Evolutionary conservation across 2,888 invertebrate species (phyloP).

Genomic region (Amiota communis): DNA sequence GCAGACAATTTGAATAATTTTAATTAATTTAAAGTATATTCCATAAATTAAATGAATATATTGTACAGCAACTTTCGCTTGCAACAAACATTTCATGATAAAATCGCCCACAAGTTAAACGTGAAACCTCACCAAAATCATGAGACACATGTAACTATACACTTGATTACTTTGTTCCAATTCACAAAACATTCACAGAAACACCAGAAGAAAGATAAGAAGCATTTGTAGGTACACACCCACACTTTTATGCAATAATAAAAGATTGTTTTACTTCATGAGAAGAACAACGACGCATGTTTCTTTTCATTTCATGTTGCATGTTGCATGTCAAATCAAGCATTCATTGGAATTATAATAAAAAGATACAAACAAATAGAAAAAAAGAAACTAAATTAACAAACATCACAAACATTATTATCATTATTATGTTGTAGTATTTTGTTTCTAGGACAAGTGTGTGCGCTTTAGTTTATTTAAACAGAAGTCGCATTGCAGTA

Average conservation of each 20-base stretch:
- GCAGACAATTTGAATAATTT: slow-evolving; percentile 45
- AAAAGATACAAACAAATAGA: background rate
- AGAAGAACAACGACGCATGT: background rate
- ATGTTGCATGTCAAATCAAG: slow-evolving; percentile 19
- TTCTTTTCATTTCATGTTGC: slow-evolving; percentile 2
- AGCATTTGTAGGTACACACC: background rate
- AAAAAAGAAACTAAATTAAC: background rate
- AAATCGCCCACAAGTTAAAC: background rate
- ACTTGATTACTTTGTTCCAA: slow-evolving; percentile 27
- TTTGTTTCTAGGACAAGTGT: background rate
- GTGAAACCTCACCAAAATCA: background rate
- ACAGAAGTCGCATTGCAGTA: too few species aligned
- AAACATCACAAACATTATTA: slow-evolving; percentile 3
- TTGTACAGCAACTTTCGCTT: background rate
- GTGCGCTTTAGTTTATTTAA: slow-evolving; percentile 15
- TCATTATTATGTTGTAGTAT: slow-evolving; percentile 16
- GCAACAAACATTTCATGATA: background rate
- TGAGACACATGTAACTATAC: slow-evolving; percentile 1
- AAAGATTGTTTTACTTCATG: too few species aligned
- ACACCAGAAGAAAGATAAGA: background rate
- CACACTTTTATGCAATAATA: background rate
- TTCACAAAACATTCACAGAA: slow-evolving; percentile 15
- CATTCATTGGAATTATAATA: background rate
- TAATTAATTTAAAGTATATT: background rate
- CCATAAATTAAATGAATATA: background rate